Evolutionary conservation across 2,113 vertebrate species (phyloP).

Genomic region (Struthidea cinerea): DNA sequence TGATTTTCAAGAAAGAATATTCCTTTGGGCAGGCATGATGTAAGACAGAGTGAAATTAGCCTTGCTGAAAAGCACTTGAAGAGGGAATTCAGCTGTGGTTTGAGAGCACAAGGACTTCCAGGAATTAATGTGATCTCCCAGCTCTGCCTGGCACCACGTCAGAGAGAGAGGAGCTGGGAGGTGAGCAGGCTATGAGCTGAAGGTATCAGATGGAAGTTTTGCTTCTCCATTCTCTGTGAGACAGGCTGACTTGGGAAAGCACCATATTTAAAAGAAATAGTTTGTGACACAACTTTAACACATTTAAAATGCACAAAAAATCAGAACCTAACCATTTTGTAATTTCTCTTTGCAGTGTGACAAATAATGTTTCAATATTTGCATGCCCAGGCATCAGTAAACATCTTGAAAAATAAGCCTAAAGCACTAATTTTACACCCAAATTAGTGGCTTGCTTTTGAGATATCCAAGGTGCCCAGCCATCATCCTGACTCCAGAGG

Average conservation of each 20-base stretch:
- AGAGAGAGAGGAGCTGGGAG: neutral
- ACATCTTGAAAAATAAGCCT: neutral
- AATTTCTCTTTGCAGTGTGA: neutral
- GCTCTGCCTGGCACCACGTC: neutral
- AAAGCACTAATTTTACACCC: conserved; percentile 19
- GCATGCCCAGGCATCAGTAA: neutral
- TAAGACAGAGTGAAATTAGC: neutral
- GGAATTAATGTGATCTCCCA: conserved; percentile 1
- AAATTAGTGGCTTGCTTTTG: neutral
- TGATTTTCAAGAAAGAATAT: neutral
- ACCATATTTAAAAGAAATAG: neutral
- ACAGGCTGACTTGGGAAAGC: neutral
- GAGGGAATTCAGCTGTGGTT: conserved; percentile 6
- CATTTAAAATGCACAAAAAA: neutral
- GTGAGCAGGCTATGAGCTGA: neutral
- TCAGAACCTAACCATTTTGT: neutral
- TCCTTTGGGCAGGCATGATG: neutral
- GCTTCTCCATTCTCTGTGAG: neutral
- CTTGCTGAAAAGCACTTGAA: neutral
- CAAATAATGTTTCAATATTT: conserved; percentile 35
- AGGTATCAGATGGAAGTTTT: neutral
- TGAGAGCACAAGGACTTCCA: neutral
- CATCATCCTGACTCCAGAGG: neutral
- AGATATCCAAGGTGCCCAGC: neutral
- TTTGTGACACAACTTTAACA: neutral